Evolutionary conservation across 2,888 invertebrate genomes (phyloP).

Genomic region (Thymelicus acteon): DNA sequence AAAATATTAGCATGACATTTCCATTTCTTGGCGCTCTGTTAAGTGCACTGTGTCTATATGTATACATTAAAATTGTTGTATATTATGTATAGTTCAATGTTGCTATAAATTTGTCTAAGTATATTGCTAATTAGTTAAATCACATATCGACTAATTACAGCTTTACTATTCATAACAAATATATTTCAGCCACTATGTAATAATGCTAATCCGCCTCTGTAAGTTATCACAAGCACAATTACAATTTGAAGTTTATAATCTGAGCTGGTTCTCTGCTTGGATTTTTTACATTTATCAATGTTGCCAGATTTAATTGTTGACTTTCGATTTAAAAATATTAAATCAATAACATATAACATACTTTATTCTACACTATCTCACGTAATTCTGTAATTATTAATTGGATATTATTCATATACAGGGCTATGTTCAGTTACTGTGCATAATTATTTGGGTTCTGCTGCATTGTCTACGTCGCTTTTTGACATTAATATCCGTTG

Average conservation of each 20-base stretch:
- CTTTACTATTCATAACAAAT: conserved; percentile 29
- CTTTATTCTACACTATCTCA: neutral
- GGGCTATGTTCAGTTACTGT: conserved; percentile 18
- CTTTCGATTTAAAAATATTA: conserved; percentile 8
- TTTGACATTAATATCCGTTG: conserved; percentile 45
- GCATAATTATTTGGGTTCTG: conserved; percentile 26
- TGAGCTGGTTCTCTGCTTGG: conserved; percentile 24
- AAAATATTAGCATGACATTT: conserved; percentile 10
- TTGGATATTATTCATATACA: conserved; percentile 20
- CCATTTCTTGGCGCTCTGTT: conserved; percentile 25
- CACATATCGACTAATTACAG: conserved; percentile 37
- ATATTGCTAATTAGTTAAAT: conserved; percentile 32
- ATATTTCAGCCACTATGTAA: conserved; percentile 28
- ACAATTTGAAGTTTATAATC: conserved; percentile 9
- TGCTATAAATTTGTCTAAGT: conserved; percentile 41
- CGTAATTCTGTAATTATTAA: conserved; percentile 15
- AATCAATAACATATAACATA: no score
- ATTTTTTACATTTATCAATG: conserved; percentile 21
- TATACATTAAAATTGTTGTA: conserved; percentile 56
- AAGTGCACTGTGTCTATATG: conserved; percentile 53
- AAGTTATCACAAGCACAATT: conserved; percentile 25
- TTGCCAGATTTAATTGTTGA: conserved; percentile 14
- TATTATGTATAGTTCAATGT: conserved; percentile 66
- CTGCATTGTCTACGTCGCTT: conserved; percentile 42
- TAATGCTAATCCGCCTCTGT: conserved; percentile 33